Base-by-base conservation (phyloP, 2,113 vertebrate species). In the Perca schrenkii region DNA sequence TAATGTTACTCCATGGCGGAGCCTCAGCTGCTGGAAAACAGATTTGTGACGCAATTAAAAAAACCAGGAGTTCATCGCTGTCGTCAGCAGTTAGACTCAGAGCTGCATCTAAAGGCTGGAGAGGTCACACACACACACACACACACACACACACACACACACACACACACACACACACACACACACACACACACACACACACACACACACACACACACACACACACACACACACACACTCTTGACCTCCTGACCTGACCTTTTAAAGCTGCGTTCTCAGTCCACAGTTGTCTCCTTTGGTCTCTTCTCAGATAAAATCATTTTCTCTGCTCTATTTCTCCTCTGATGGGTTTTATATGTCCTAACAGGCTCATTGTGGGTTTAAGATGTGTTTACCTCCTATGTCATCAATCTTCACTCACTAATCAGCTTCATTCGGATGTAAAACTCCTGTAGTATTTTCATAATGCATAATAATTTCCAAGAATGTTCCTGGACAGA, bases 241-340 rank as follows among this genome's bases (percentile, higher is more conserved):
- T 0, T 8, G 25, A 62, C 72, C 83, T 62, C 54, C 72, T 85
- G 75, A 84, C 67, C 83, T 64, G 69, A 86, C 34, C 86, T 91
- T 89, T 89, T 86, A 88, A 66, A 80, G 8, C 3, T 46, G 13
- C n/a, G 4, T 34, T 67, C 61, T 70, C 14, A 43, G 86, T 6
- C 67, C 79, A 56, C 11, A 0, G 40, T 31, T 72, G 85, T 84
- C 77, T 80, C 76, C 21, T 77, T 54, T n/a, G 16, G 25, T 80
- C 7, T 74, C 8, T 47, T 25, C 54, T 78, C 50, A 50, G 15
- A 40, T 71, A 0, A 54, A 40, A 53, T 16, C 19, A 28, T 50
- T 47, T 8, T 65, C 46, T 0, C 8, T 80, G 74, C 19, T 75
- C 54, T 52, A 11, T 47, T 62, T 47, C 63, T 65, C 40, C 40